These are phyloP conservation scores for Hydrotaea cyrtoneurina DNA, from an alignment of 2,888 invertebrate species.

Conservation along the genomic window DNA sequence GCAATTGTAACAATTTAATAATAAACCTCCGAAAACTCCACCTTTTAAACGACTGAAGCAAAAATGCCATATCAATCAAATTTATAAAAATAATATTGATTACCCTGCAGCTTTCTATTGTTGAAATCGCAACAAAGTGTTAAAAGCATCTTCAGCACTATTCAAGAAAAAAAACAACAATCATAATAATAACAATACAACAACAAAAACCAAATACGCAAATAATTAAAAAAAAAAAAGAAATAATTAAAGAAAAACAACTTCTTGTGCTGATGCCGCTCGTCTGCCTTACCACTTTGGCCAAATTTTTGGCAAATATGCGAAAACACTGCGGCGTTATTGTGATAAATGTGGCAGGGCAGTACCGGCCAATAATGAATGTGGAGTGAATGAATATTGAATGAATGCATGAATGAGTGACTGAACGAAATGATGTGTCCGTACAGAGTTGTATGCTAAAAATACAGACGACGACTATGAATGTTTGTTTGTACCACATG, in stretches of 20 bases:
- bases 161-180: slow-evolving; percentile 9
- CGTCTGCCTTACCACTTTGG: slow-evolving; percentile 1
- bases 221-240: slow-evolving; percentile 25
- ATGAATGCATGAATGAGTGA: not conserved
- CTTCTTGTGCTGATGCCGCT: not conserved
- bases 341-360: slow-evolving; percentile 16
- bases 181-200: too few species aligned
- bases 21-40: slow-evolving; percentile 1
- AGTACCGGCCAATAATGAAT: not conserved
- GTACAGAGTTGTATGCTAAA: not conserved
- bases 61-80: slow-evolving; percentile 13
- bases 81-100: slow-evolving; percentile 44
- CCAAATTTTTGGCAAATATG: not conserved
- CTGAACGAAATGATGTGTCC: not conserved
- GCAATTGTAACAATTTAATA: too few species aligned
- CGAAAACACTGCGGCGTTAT: not conserved
- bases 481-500: slow-evolving; percentile 7
- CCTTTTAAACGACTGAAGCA: not conserved
- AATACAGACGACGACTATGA: not conserved
- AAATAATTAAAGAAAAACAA: slow-evolving; percentile 43
- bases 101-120: slow-evolving; percentile 54
- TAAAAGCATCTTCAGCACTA: slow-evolving; percentile 33
- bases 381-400: slow-evolving; percentile 23
- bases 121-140: slow-evolving; percentile 41
- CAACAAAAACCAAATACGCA: slow-evolving; percentile 14